Evolutionary conservation across 2,888 invertebrate species (phyloP), one percentile per base, ranked within the genome.

Genomic region (Sarcophaga carnaria): DNA sequence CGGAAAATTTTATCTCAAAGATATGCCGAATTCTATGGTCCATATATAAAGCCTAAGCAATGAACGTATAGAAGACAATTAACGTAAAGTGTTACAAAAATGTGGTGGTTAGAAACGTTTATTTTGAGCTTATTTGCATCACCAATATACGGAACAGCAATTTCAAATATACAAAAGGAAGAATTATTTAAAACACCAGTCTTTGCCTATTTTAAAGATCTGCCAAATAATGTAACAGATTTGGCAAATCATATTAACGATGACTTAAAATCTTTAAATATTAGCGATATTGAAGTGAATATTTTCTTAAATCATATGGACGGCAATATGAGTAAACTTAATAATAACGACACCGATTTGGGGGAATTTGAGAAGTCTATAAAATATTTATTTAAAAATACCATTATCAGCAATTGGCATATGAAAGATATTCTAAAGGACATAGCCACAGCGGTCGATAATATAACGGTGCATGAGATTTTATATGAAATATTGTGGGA

Each of bases 401-500:
- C 59, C 12, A 12, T 80, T 20, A 22, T 27, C n/a, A 8, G 11
- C n/a, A 69, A 78, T 72, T 86, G 80, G 86, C 64, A 69, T 5
- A 47, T n/a, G 54, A 80, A 59, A 27, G 14, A 64, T 37, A 66
- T 49, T 66, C 12, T 87, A 59, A 69, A 60, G 37, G 69, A 78
- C 70, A 66, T 87, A 54, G 81, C 75, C 6, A 20, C 25, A 12
- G 22, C 78, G 17, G 60, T 85, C 4, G 63, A 71, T 49, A 81
- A 85, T 63, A 11, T 69, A 62, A 85, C 78, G 4, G 81, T 91
- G 2, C 89, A 89, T 27, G 88, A 86, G 54, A 89, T 90, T 27
- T 88, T 90, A 47, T 91, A 90, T 75, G 88, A 89, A 45, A 89
- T 89, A 0, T 62, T 91, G 14, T 91, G 91, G 91, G 83, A 88